These are phyloP conservation scores for Enchytraeus crypticus DNA, from an alignment of 2,888 invertebrate species.

Conservation along the genomic window DNA sequence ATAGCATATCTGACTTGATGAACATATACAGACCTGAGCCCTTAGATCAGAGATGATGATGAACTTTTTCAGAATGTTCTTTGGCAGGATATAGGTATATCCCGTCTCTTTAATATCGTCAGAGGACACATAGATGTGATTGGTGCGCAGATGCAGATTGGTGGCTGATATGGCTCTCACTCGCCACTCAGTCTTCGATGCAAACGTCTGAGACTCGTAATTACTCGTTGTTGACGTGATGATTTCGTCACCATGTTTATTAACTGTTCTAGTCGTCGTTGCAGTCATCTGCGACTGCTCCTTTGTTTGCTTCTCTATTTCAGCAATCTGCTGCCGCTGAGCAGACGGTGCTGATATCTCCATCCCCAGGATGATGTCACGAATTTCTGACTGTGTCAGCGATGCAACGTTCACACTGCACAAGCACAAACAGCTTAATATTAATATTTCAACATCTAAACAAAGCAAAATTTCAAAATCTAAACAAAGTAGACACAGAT, in stretches of 20 bases:
- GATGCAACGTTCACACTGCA: constrained; percentile 93
- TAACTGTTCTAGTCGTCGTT: constrained; percentile 93
- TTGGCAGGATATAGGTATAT: constrained; percentile 72
- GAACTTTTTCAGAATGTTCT: constrained; percentile 96
- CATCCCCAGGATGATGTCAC: constrained; percentile 98
- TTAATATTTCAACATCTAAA: neutral
- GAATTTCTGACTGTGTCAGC: constrained; percentile 95
- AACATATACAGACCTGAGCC: constrained; percentile 80
- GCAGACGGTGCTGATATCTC: constrained; percentile 98
- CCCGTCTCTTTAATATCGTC: constrained; percentile 99
- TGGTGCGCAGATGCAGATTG: constrained; percentile 89
- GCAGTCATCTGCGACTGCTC: constrained; percentile 93
- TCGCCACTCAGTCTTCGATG: constrained; percentile 98
- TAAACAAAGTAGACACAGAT: too few relatives aligned
- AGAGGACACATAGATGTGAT: constrained; percentile 97
- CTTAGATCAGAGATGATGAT: constrained; percentile 96
- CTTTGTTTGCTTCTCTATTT: constrained; percentile 98
- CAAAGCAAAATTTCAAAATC: too few relatives aligned
- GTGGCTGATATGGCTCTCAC: constrained; percentile 93
- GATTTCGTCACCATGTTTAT: constrained; percentile 98
- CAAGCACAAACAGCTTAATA: constrained; percentile 1
- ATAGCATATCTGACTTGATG: too few relatives aligned
- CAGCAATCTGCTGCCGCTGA: constrained; percentile 97
- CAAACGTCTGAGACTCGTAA: constrained; percentile 93
- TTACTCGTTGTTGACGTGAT: constrained; percentile 98